Conservation (phyloP, 2,888 invertebrate species). For the Xylocampa areola region DNA sequence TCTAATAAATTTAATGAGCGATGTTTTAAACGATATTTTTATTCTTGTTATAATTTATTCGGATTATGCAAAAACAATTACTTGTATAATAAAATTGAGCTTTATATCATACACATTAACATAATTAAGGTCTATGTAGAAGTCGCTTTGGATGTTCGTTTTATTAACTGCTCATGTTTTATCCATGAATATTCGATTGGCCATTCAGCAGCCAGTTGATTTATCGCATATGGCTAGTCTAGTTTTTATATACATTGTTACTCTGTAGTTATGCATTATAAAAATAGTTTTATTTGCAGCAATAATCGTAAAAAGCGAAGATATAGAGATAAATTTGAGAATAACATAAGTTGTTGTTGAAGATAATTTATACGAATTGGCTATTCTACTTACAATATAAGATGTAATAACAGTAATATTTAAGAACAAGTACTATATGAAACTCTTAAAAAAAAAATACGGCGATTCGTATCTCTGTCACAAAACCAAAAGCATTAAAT, state of each 20-base stretch:
- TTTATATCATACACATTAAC: slow-evolving; percentile 70
- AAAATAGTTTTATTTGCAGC: slow-evolving; percentile 48
- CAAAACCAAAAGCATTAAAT: slow-evolving; percentile 34
- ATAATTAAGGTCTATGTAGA: slow-evolving; percentile 75
- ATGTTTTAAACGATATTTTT: slow-evolving; percentile 22
- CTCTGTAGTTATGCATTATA: slow-evolving; percentile 23
- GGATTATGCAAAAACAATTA: slow-evolving; percentile 48
- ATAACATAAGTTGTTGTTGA: slow-evolving; percentile 10
- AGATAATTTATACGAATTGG: slow-evolving; percentile 1
- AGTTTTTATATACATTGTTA: slow-evolving; percentile 56
- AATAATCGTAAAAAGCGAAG: slow-evolving; percentile 52
- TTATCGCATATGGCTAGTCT: slow-evolving; percentile 58
- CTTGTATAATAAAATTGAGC: slow-evolving; percentile 57
- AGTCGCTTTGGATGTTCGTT: slow-evolving; percentile 70
- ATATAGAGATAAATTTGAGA: slow-evolving; percentile 32
- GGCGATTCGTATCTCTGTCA: slow-evolving; percentile 9
- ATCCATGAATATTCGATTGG: slow-evolving; percentile 78
- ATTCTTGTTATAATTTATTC: slow-evolving; percentile 37
- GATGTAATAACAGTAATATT: neutral
- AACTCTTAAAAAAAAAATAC: slow-evolving; percentile 16
- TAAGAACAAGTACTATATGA: neutral
- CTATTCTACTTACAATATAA: neutral
- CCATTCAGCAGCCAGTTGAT: slow-evolving; percentile 67
- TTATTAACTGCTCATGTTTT: slow-evolving; percentile 66
- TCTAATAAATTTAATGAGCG: slow-evolving; percentile 31